Base-by-base conservation (phyloP, 2,797 vertebrate species). In the Cryptoblepharus egeriae region DNA sequence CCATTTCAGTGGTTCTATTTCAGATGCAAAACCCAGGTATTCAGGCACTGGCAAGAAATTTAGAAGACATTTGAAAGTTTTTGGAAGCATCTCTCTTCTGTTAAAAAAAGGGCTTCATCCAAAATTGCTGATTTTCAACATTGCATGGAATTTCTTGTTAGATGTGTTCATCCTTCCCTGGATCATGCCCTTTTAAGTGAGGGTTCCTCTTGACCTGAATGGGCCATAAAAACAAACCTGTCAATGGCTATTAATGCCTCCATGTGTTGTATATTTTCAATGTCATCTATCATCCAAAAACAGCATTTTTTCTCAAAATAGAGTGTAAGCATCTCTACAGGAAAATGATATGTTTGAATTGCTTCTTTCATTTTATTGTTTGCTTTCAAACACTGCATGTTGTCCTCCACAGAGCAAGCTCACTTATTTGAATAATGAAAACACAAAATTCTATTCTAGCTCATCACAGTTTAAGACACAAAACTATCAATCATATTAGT, bases 401-500 rank as follows among this genome's bases (percentile, higher is more conserved):
- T 42, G 64, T 32, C 32, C 24, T 18, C 16, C 35, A 78, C 13
- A 13, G 9, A 71, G 39, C 24, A 68, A 75, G 15, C 26, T 76
- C 60, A 8, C 5, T 76, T 61, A 57, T 76, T 30, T 76, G 42
- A 79, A 76, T 76, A 79, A 72, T 55, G 39, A 35, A 79, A 79
- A 79, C 49, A 68, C 4, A 70, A 61, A 18, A 72, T 60, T 85
- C 26, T 39, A 65, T 22, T 18, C 28, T 79, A 71, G 42, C 24
- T 79, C 57, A 28, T n/a, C 26, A 30, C n/a, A 45, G 3, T 57
- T 67, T 42, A 79, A 79, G 76, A 76, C 5, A 61, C 30, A 65
- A 76, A 42, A 26, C 45, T 76, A 58, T 82, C 80, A 68, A 82
- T 77, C 42, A 73, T n/a, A 82, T 73, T 57, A 20, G 22, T 68